Percentiles rank a stretch among this genome's conserved stretches.
These are phyloP conservation scores for Dicycla oo DNA, from an alignment of 2,888 invertebrate species.

Conservation along the genomic window DNA sequence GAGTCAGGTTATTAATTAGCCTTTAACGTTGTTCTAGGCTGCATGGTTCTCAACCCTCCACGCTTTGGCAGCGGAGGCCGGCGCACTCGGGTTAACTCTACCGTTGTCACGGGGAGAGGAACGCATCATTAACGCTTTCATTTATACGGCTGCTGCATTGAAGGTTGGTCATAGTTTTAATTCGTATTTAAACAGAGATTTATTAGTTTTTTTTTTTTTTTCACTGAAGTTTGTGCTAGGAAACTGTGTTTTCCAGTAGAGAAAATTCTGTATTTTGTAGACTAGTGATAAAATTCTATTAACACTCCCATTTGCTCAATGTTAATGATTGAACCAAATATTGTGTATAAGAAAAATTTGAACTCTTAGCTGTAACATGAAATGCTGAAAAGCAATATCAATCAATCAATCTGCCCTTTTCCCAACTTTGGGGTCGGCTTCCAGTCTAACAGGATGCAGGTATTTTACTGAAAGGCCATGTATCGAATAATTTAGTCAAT, in stretches of 20 bases:
- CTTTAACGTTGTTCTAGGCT: constrained; percentile 2
- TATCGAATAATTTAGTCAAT: too few species aligned
- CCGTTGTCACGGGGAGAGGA: constrained; percentile 80
- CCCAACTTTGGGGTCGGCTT: too few species aligned
- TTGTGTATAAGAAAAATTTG: too few species aligned
- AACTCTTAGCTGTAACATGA: background rate
- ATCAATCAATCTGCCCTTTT: too few species aligned
- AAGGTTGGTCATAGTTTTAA: constrained; percentile 70
- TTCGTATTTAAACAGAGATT: background rate
- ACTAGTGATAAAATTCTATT: background rate
- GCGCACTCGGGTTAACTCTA: constrained; percentile 80
- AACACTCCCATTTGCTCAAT: too few species aligned
- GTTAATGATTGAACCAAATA: too few species aligned
- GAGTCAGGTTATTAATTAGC: background rate
- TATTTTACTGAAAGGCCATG: too few species aligned
- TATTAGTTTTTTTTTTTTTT: background rate
- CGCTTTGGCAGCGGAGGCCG: constrained; percentile 83
- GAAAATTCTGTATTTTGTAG: background rate
- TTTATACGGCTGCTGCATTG: constrained; percentile 76
- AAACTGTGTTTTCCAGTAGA: background rate
- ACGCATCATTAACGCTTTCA: constrained; percentile 73
- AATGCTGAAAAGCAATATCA: background rate
- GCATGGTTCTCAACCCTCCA: constrained; percentile 80
- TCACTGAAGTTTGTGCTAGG: background rate
- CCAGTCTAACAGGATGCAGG: too few species aligned